A percentile compares a stretch with the other conserved stretches of the same genome.
phyloP scores from a whole-genome alignment of 2,888 invertebrate species.

The Gasteruption jaculator region DNA sequence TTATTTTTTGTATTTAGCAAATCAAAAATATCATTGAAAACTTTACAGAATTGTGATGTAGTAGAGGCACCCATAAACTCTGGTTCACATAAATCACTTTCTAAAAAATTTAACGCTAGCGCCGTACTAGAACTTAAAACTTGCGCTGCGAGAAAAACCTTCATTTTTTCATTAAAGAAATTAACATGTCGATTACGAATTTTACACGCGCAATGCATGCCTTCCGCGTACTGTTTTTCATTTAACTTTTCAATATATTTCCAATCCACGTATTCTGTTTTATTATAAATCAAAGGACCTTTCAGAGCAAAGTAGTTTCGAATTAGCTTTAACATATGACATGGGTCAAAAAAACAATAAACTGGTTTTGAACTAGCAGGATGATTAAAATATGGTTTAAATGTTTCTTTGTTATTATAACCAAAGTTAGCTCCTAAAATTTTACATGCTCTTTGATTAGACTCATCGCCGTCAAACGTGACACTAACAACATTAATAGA shows the following conservation, averaged over 20 bases:
- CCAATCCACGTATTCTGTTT: constrained; percentile 22
- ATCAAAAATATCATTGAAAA: too few species aligned
- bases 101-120: constrained; percentile 19
- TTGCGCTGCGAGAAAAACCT: too few species aligned
- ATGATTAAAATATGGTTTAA: constrained; percentile 11
- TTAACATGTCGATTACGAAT: constrained; percentile 20
- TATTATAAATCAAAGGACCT: constrained; percentile 13
- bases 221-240: constrained; percentile 25
- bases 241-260: constrained; percentile 23
- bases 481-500: constrained; percentile 6
- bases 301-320: constrained; percentile 11
- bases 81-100: too few species aligned
- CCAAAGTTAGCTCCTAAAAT: constrained; percentile 11
- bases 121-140: constrained; percentile 24
- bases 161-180: constrained; percentile 21
- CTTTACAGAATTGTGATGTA: constrained; percentile 18
- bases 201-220: constrained; percentile 24
- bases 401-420: constrained; percentile 1
- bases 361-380: constrained; percentile 5
- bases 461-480: constrained; percentile 13
- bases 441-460: constrained; percentile 16
- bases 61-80: constrained; percentile 3
- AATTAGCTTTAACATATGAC: constrained; percentile 13
- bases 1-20: constrained; percentile 22
- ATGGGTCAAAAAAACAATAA: constrained; percentile 9